Evolutionary conservation across 2,113 vertebrate species (phyloP), one percentile per base, ranked within the genome.

Genomic region (Lynx canadensis): DNA sequence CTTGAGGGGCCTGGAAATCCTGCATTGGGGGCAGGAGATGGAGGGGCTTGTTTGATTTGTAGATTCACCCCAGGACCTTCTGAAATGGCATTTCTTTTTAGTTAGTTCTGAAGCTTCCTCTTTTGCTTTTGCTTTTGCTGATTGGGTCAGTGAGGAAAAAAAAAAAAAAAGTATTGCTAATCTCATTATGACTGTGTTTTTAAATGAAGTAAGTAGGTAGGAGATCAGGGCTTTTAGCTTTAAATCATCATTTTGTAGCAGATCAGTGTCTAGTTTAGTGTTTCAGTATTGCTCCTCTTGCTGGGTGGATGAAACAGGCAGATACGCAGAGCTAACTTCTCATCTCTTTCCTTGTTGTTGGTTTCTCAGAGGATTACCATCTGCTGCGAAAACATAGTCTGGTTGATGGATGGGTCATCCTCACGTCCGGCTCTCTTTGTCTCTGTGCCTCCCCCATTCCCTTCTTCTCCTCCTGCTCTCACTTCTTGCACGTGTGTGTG

Each of bases 21-120:
- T 89, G 73, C 94, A 5, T 33, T 74, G 91, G 95, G 7, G 74
- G 14, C 31, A 12, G 38, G 52, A 66, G 69, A 41, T 33, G 1
- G 48, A 18, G 13, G 36, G n/a, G 16, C 69, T 90, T 94, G 27
- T 92, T 94, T 94, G 89, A 97, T 97, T 97, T 98, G 93, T 95
- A 88, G 96, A 97, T 97, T 94, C 21, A 91, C 85, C 97, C 97
- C 65, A 81, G 95, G 93, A 95, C 48, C 94, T 97, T 97, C 97
- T 80, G 78, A 93, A 87, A 71, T 38, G 92, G 27, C 60, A 41
- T 83, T 93, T 95, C 76, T 96, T 91, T 95, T 83, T 63, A 80
- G 73, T 91, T 74, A 66, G 4, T 33, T n/a, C 57, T 84, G 82
- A 96, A 65, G 92, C 52, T 97, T 97, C 63, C 84, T 93, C 45